Conservation (phyloP, 2,113 vertebrate species). For the Peromyscus californicus region DNA sequence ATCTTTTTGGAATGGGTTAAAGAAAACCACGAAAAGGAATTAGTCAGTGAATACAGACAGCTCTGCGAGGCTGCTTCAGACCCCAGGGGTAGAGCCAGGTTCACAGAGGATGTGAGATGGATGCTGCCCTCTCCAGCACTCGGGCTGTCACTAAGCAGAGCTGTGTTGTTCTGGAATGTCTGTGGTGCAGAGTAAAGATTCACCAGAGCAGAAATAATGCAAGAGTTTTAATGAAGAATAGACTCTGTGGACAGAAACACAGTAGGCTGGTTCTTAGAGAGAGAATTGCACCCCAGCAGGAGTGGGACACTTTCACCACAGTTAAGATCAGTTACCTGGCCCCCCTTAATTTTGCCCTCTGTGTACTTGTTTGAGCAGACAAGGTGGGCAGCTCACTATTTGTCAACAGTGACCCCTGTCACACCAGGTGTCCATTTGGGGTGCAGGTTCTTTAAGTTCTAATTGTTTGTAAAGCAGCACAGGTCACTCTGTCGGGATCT, state of each 20-base stretch:
- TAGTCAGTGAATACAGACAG: background rate
- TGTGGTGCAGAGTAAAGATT: background rate
- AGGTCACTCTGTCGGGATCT: background rate
- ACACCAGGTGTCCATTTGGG: background rate
- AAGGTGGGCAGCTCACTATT: too few species aligned
- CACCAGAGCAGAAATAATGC: background rate
- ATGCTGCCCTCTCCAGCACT: background rate
- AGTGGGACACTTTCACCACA: background rate
- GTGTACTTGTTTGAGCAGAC: background rate
- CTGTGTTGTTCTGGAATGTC: background rate
- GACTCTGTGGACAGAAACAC: background rate
- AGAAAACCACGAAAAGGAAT: constrained; percentile 9
- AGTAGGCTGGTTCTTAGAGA: background rate
- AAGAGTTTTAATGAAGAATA: background rate
- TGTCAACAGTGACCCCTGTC: background rate
- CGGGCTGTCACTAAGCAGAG: too few species aligned
- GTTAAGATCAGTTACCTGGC: background rate
- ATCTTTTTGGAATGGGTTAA: background rate
- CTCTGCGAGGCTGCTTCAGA: background rate
- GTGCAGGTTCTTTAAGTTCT: background rate
- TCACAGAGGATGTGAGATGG: background rate
- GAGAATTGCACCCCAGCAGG: background rate
- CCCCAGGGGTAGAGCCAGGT: background rate
- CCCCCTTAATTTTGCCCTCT: background rate
- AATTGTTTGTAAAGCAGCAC: background rate